A percentile compares a stretch with the other conserved stretches of the same genome.
These are phyloP conservation scores for Tuta absoluta DNA, from an alignment of 2,888 invertebrate genomes.

Conservation along the genomic window DNA sequence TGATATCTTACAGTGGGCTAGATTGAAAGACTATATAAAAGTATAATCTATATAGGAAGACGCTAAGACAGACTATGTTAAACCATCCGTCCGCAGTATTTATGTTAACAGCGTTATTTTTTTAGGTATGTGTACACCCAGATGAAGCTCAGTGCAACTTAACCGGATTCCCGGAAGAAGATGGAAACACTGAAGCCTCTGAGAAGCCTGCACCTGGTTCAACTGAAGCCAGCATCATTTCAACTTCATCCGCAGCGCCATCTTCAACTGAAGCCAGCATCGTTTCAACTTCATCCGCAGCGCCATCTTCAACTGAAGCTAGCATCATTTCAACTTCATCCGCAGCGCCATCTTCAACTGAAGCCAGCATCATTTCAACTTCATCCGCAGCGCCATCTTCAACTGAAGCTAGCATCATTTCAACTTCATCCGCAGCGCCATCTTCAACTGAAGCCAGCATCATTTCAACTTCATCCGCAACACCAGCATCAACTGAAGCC, in stretches of 20 bases:
- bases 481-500: slow-evolving; percentile 5
- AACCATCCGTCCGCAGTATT: no score
- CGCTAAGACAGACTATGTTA: no score
- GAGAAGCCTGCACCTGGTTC: not conserved
- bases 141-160: not conserved
- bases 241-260: not conserved
- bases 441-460: slow-evolving; percentile 17
- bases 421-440: not conserved
- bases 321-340: not conserved
- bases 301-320: not conserved
- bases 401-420: slow-evolving; percentile 16
- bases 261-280: no score
- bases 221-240: not conserved
- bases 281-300: not conserved
- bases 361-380: not conserved
- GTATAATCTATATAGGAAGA: no score
- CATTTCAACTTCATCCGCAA: not conserved
- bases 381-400: not conserved
- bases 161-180: not conserved
- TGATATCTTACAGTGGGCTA: no score
- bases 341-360: not conserved
- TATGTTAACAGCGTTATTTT: not conserved
- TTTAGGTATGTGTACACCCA: slow-evolving; percentile 3
- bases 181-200: no score
- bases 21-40: no score